Conservation (phyloP, 2,797 vertebrate species). For the Squalus acanthias region DNA sequence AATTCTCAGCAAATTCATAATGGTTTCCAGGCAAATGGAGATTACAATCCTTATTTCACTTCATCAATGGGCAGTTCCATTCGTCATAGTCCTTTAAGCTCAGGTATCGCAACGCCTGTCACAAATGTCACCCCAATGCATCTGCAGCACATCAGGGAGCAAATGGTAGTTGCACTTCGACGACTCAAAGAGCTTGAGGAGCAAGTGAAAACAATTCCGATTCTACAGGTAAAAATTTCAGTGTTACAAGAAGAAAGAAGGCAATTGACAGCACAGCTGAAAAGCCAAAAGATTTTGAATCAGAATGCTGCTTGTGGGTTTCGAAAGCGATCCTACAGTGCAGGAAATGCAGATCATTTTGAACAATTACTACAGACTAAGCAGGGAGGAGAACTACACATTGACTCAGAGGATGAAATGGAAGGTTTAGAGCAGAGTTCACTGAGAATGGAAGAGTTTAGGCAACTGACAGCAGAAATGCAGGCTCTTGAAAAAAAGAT, state of each 20-base stretch:
- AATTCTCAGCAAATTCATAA: slow-evolving; percentile 68
- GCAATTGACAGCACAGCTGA: slow-evolving; percentile 78
- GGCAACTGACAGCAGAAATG: slow-evolving; percentile 84
- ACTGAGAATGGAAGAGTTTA: slow-evolving; percentile 80
- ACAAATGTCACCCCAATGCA: slow-evolving; percentile 89
- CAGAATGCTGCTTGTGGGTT: slow-evolving; percentile 60
- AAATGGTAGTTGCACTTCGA: slow-evolving; percentile 91
- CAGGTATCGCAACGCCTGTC: slow-evolving; percentile 83
- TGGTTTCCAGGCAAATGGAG: slow-evolving; percentile 73
- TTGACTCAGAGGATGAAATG: slow-evolving; percentile 74
- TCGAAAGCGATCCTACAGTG: slow-evolving; percentile 87
- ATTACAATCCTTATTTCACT: slow-evolving; percentile 66
- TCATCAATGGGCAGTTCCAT: slow-evolving; percentile 85
- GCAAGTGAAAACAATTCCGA: slow-evolving; percentile 89
- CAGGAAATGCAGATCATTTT: slow-evolving; percentile 84
- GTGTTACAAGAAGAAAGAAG: slow-evolving; percentile 94
- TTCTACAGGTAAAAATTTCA: slow-evolving; percentile 95
- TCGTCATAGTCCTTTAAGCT: slow-evolving; percentile 92
- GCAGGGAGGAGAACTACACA: slow-evolving; percentile 74
- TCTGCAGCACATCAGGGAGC: slow-evolving; percentile 91
- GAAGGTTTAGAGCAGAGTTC: slow-evolving; percentile 71
- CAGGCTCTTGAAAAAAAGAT: slow-evolving; percentile 83
- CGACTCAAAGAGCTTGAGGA: slow-evolving; percentile 90
- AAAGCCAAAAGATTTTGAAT: slow-evolving; percentile 61
- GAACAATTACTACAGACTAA: slow-evolving; percentile 63